Conservation (phyloP, 2,888 invertebrate species). For the Caenorhabditis uteleia region DNA sequence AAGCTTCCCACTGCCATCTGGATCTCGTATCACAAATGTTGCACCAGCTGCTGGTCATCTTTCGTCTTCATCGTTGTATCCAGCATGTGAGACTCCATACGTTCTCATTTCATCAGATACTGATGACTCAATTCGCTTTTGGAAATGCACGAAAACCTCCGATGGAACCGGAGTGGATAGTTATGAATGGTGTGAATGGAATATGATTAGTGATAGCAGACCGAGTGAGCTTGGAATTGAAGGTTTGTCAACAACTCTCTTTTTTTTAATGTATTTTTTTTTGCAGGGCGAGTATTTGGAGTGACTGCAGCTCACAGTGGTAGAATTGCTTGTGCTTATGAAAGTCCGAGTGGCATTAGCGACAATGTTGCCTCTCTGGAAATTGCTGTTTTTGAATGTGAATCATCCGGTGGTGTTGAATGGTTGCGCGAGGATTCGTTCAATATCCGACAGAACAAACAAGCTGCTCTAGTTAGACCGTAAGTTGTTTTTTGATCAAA, state of each 20-base stretch:
- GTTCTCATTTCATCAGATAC: conserved; percentile 89
- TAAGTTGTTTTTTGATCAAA: neutral
- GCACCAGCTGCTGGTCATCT: conserved; percentile 94
- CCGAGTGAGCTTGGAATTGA: conserved; percentile 63
- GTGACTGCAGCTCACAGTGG: conserved; percentile 96
- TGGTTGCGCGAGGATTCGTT: conserved; percentile 65
- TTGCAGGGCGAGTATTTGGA: conserved; percentile 68
- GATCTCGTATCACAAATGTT: conserved; percentile 72
- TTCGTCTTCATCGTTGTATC: conserved; percentile 95
- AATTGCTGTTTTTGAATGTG: conserved; percentile 97
- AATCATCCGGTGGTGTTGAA: conserved; percentile 83
- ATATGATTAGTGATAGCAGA: conserved; percentile 63
- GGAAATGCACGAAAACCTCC: conserved; percentile 65
- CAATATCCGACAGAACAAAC: conserved; percentile 40
- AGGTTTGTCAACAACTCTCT: conserved; percentile 30
- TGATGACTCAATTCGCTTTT: conserved; percentile 82
- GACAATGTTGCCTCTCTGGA: conserved; percentile 33
- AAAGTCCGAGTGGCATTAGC: conserved; percentile 70
- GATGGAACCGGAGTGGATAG: conserved; percentile 4
- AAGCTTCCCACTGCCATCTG: conserved; percentile 43
- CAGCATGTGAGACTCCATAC: conserved; percentile 97
- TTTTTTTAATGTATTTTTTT: neutral
- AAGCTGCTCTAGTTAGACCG: neutral
- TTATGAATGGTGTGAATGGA: conserved; percentile 63
- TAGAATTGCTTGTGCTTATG: conserved; percentile 94